Percentiles rank a stretch among this genome's conserved stretches.
Conservation (phyloP, 2,113 vertebrate species). For the Lophotis ruficrista region DNA sequence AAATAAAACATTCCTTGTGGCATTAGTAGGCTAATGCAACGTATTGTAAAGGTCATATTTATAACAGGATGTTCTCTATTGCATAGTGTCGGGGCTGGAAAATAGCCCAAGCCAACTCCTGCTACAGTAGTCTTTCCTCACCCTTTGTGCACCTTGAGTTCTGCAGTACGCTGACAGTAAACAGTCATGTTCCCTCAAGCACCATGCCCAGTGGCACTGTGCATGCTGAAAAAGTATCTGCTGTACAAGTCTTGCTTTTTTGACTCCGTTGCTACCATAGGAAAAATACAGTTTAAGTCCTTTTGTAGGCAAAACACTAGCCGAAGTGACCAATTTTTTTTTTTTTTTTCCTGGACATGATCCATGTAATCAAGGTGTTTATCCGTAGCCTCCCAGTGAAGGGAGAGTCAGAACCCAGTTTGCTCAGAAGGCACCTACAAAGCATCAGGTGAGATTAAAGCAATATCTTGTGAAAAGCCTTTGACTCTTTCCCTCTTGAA, state of each 20-base stretch:
- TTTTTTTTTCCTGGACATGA: neutral
- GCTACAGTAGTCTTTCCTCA: neutral
- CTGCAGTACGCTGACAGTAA: neutral
- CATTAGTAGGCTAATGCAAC: neutral
- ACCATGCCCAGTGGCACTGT: neutral
- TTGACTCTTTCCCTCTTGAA: slow-evolving; percentile 35
- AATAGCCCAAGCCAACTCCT: neutral
- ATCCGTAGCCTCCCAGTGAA: neutral
- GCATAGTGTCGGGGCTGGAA: neutral
- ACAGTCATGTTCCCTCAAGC: neutral
- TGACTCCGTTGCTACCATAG: neutral
- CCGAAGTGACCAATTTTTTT: neutral
- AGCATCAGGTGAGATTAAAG: neutral
- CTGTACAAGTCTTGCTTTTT: neutral
- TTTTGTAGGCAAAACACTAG: neutral
- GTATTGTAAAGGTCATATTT: neutral
- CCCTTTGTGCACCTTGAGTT: neutral
- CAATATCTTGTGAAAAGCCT: neutral
- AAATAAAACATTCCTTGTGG: neutral
- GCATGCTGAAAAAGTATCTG: neutral
- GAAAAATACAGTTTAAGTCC: neutral
- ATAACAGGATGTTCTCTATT: neutral
- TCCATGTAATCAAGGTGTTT: neutral
- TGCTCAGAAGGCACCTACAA: neutral
- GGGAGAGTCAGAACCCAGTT: neutral